A percentile compares a stretch with the other conserved stretches of the same genome.
Evolutionary conservation across 2,888 invertebrate genomes (phyloP).

Genomic region (Patella ulyssiponensis): DNA sequence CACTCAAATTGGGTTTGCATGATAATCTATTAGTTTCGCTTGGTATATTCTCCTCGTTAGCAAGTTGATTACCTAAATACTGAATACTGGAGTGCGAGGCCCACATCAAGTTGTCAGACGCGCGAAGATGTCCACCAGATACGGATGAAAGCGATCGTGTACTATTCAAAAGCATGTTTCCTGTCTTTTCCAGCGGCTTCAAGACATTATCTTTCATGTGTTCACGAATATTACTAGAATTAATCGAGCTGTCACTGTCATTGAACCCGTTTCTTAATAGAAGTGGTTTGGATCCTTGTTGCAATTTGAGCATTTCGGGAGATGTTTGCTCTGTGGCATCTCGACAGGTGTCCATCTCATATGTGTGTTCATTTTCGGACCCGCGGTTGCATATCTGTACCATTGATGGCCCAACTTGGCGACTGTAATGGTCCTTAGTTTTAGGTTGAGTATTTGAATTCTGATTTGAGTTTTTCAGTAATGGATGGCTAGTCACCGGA

Average conservation of each 20-base stretch:
- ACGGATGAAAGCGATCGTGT: neutral
- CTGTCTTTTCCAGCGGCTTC: no score
- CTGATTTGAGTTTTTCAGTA: neutral
- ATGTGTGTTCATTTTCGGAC: neutral
- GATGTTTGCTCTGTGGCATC: neutral
- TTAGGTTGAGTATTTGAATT: neutral
- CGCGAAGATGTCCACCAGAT: neutral
- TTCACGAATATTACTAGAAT: neutral
- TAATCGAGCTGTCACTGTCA: neutral
- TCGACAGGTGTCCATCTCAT: neutral
- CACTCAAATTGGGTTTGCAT: neutral
- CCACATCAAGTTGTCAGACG: neutral
- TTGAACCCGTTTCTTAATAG: neutral
- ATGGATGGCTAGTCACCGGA: neutral
- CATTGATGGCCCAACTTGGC: neutral
- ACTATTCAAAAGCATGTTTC: neutral
- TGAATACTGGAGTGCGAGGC: neutral
- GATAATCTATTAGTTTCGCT: neutral
- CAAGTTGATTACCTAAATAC: neutral
- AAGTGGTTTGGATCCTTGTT: neutral
- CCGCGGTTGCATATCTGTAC: neutral
- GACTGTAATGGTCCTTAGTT: neutral
- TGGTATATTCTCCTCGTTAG: neutral
- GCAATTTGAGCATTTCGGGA: neutral
- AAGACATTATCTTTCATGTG: neutral